Conservation (phyloP, 2,888 invertebrate genomes). For the Biston stratarius region DNA sequence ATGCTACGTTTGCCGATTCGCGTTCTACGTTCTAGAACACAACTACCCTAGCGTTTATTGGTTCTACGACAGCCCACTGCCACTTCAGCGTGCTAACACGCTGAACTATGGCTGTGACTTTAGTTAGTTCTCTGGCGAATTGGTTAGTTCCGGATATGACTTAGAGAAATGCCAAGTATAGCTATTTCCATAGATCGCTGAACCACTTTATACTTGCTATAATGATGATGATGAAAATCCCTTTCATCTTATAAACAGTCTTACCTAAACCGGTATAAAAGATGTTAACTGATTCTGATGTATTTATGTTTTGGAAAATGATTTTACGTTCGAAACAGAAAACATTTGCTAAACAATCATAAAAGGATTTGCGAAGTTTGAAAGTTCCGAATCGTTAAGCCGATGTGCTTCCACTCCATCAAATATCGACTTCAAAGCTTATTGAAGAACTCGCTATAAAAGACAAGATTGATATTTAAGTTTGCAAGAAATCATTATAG, state of each 20-base stretch:
- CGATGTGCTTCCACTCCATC: conserved; percentile 66
- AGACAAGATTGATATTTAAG: conserved; percentile 12
- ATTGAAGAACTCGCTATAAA: conserved; percentile 6
- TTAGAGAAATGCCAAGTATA: no score
- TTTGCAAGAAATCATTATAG: neutral
- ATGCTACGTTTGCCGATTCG: no score
- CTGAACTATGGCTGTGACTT: no score
- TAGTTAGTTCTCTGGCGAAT: no score
- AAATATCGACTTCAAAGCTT: conserved; percentile 55
- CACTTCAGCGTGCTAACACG: no score
- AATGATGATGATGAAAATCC: no score
- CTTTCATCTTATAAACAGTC: neutral
- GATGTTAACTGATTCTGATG: neutral
- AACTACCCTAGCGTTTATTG: no score
- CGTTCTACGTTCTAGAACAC: no score
- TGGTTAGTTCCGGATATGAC: no score
- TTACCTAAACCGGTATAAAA: neutral
- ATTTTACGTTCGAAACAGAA: conserved; percentile 2
- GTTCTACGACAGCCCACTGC: no score
- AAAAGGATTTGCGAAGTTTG: conserved; percentile 32
- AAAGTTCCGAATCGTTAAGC: conserved; percentile 54
- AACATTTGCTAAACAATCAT: conserved; percentile 29
- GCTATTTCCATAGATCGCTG: no score
- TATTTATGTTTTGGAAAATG: conserved; percentile 8
- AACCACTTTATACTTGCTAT: no score